A percentile compares a stretch with the other conserved stretches of the same genome.
phyloP scores from a whole-genome alignment of 1,140 invertebrate species.

The Chironomus striatipennis region DNA sequence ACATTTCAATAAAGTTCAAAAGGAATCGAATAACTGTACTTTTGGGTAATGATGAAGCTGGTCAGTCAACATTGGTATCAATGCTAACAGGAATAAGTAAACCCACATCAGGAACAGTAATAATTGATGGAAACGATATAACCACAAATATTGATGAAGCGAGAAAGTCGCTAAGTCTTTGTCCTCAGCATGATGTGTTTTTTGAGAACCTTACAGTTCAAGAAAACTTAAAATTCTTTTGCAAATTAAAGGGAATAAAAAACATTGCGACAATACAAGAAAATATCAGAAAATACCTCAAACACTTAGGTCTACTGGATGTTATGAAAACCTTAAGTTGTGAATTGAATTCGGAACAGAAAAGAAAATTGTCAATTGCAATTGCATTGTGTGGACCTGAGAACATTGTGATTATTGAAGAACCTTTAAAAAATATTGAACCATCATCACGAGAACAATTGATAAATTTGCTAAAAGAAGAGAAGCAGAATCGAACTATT shows the following conservation, averaged over 20 bases:
- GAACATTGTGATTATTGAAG: slow-evolving; percentile 66
- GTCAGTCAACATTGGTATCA: slow-evolving; percentile 58
- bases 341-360: slow-evolving; percentile 67
- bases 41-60: slow-evolving; percentile 63
- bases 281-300: too few species aligned
- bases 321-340: too few species aligned
- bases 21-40: slow-evolving; percentile 51
- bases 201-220: slow-evolving; percentile 78
- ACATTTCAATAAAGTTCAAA: slow-evolving; percentile 54
- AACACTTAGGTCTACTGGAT: too few species aligned
- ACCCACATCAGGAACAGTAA: slow-evolving; percentile 53
- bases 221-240: slow-evolving; percentile 81
- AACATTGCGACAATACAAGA: too few species aligned
- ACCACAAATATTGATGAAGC: slow-evolving; percentile 44
- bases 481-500: slow-evolving; percentile 54
- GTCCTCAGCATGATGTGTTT: slow-evolving; percentile 87
- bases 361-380: slow-evolving; percentile 63
- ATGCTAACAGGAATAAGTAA: slow-evolving; percentile 63
- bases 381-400: slow-evolving; percentile 61
- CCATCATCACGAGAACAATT: slow-evolving; percentile 78
- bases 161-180: slow-evolving; percentile 62
- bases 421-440: slow-evolving; percentile 88
- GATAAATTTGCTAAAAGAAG: slow-evolving; percentile 67
- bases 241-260: slow-evolving; percentile 59
- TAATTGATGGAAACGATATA: slow-evolving; percentile 54